phyloP scores from a whole-genome alignment of 2,113 vertebrate species.

The Speoplatyrhinus poulsoni region DNA sequence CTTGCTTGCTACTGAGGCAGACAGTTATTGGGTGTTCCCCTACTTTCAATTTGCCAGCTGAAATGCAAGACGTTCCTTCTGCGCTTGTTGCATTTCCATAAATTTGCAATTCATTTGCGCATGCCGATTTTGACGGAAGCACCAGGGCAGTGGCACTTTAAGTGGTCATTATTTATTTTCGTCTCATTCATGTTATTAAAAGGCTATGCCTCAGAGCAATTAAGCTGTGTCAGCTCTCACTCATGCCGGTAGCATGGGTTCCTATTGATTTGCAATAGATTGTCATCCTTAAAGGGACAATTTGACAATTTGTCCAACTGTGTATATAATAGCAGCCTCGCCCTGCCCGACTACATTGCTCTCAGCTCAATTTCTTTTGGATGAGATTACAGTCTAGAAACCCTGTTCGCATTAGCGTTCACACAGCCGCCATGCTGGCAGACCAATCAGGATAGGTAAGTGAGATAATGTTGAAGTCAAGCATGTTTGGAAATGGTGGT shows the following conservation, averaged over 20 bases:
- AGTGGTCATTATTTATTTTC: conserved; percentile 75
- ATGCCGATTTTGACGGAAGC: conserved; percentile 60
- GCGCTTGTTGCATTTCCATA: conserved; percentile 66
- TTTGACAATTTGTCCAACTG: not conserved
- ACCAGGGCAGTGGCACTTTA: conserved; percentile 56
- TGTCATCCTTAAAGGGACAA: conserved; percentile 40
- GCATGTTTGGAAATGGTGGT: too few relatives aligned
- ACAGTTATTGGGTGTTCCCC: conserved; percentile 55
- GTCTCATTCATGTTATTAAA: conserved; percentile 74
- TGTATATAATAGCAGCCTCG: too few relatives aligned
- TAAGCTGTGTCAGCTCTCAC: conserved; percentile 72
- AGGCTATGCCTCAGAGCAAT: conserved; percentile 62
- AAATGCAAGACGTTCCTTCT: conserved; percentile 48
- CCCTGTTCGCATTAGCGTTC: too few relatives aligned
- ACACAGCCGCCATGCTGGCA: too few relatives aligned
- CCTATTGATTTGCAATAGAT: conserved; percentile 78
- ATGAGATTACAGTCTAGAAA: too few relatives aligned
- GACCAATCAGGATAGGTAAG: too few relatives aligned
- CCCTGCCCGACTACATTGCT: too few relatives aligned
- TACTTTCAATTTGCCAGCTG: conserved; percentile 62
- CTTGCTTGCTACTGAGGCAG: conserved; percentile 55
- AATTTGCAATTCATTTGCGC: conserved; percentile 66
- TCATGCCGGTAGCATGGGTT: conserved; percentile 45
- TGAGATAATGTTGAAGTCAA: too few relatives aligned
- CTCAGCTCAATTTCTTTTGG: too few relatives aligned